These are phyloP conservation scores for Schlechtendalia chinensis DNA, from an alignment of 1,140 invertebrate genomes.

Conservation along the genomic window DNA sequence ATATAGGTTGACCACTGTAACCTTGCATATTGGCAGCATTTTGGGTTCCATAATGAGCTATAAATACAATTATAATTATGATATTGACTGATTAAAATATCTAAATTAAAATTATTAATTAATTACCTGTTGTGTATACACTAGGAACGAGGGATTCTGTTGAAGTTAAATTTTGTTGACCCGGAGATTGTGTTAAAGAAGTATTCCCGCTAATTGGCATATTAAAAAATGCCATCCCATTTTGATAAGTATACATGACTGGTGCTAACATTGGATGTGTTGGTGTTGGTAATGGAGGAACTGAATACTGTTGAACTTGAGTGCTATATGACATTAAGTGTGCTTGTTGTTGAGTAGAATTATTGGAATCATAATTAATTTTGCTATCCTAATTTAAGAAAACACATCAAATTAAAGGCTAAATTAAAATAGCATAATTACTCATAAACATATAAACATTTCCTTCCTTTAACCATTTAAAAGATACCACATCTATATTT, in stretches of 20 bases:
- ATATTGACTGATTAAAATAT: background rate
- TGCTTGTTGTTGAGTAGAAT: constrained; percentile 33
- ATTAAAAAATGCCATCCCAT: constrained; percentile 54
- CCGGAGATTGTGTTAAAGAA: constrained; percentile 5
- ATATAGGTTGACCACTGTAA: constrained; percentile 48
- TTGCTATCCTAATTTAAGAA: constrained; percentile 26
- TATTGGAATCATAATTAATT: constrained; percentile 27
- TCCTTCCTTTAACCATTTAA: too few relatives aligned
- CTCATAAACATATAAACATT: background rate
- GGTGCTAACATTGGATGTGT: constrained; percentile 46
- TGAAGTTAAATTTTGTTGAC: constrained; percentile 25
- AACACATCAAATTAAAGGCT: background rate
- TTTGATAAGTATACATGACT: constrained; percentile 53
- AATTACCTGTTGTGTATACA: constrained; percentile 28
- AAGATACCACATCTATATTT: too few relatives aligned
- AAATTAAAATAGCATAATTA: constrained; percentile 39
- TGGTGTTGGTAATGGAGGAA: constrained; percentile 39
- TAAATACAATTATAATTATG: background rate
- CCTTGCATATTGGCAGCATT: constrained; percentile 35
- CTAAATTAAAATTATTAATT: background rate
- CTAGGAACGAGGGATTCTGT: constrained; percentile 14
- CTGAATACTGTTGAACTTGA: constrained; percentile 44
- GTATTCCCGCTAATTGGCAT: constrained; percentile 43
- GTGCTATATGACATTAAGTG: constrained; percentile 49
- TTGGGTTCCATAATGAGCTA: constrained; percentile 40